A percentile compares a stretch with the other conserved stretches of the same genome.
Conservation (phyloP, 2,888 invertebrate genomes). For the Petrolisthes cinctipes region DNA sequence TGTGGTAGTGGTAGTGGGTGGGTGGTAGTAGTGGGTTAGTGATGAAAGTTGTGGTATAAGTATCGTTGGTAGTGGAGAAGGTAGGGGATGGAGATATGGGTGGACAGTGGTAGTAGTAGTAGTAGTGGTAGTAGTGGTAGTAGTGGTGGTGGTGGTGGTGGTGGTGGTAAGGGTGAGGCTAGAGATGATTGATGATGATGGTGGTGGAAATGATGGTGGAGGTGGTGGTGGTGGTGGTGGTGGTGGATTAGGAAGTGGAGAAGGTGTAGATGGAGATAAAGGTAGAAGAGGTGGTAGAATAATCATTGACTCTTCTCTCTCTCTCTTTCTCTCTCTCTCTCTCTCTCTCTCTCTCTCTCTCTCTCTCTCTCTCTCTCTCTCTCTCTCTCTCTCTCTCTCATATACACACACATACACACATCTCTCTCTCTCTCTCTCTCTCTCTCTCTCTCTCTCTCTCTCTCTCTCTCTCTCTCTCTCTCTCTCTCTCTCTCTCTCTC, state of each 20-base stretch:
- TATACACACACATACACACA: no score
- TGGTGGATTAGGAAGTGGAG: no score
- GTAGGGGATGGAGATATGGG: no score
- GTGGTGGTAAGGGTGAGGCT: background rate
- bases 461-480: background rate
- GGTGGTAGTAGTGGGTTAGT: no score
- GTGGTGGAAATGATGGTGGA: no score
- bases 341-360: background rate
- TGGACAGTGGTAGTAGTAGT: slow-evolving; percentile 1
- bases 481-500: background rate
- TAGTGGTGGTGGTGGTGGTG: background rate
- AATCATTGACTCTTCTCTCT: background rate
- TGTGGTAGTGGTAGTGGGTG: no score
- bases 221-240: no score
- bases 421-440: background rate
- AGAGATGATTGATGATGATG: no score
- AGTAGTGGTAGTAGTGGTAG: background rate
- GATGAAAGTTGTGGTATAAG: no score
- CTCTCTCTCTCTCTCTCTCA: background rate
- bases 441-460: background rate
- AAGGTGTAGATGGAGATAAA: no score
- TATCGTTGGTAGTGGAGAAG: no score
- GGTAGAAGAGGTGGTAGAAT: no score
- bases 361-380: background rate
- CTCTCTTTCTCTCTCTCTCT: background rate